These are phyloP conservation scores for Drosophila arizonae DNA, from an alignment of 1,140 invertebrate genomes.

Conservation along the genomic window DNA sequence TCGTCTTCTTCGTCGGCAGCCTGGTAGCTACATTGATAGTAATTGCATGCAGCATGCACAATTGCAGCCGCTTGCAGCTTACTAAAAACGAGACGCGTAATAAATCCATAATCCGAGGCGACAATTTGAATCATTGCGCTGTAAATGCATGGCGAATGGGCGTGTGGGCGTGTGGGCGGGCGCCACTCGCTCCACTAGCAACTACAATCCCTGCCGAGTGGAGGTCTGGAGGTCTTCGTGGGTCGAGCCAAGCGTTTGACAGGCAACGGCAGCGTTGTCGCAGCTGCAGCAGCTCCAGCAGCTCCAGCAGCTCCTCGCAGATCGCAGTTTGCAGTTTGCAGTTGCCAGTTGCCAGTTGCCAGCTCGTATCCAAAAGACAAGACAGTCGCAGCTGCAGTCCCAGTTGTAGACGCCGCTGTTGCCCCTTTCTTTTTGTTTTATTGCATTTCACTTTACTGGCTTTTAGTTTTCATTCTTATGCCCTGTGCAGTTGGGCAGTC, in stretches of 20 bases:
- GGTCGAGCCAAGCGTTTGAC: constrained; percentile 37
- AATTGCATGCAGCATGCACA: constrained; percentile 77
- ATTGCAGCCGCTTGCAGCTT: constrained; percentile 72
- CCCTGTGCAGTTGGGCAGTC: not conserved
- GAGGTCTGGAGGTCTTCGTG: constrained; percentile 25
- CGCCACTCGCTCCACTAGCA: not conserved
- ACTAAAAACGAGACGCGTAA: constrained; percentile 74
- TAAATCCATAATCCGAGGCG: constrained; percentile 80
- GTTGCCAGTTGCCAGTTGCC: constrained; percentile 18
- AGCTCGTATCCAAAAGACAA: constrained; percentile 63
- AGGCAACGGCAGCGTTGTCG: constrained; percentile 51
- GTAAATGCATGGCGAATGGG: constrained; percentile 50
- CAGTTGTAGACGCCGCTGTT: constrained; percentile 33
- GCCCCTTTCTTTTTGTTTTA: constrained; percentile 58
- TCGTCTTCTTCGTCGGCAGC: constrained; percentile 17
- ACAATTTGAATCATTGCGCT: constrained; percentile 79
- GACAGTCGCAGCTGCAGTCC: constrained; percentile 48
- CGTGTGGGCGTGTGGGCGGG: not conserved
- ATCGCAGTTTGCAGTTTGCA: constrained; percentile 24
- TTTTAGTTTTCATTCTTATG: constrained; percentile 36
- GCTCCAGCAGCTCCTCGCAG: constrained; percentile 8
- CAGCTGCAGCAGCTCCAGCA: constrained; percentile 58
- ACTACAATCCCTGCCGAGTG: constrained; percentile 1
- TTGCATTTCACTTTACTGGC: constrained; percentile 77
- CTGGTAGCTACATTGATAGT: constrained; percentile 63